These are phyloP conservation scores for Lycaon pictus DNA, from an alignment of 2,113 vertebrate genomes.

Conservation along the genomic window DNA sequence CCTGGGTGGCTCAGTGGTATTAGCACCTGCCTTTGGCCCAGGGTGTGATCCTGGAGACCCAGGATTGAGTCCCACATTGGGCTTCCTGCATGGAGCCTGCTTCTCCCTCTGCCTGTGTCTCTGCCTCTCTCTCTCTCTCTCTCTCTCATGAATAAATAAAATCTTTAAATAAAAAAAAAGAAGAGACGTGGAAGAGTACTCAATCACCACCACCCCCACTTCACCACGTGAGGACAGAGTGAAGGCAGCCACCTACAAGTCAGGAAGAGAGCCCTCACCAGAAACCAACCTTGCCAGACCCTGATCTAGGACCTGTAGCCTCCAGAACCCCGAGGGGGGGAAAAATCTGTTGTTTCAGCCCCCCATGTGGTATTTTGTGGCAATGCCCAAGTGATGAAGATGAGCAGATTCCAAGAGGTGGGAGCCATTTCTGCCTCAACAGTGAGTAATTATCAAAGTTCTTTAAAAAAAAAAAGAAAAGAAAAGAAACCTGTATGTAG, in stretches of 20 bases:
- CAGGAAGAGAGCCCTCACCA: not conserved
- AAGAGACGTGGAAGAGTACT: too few species aligned
- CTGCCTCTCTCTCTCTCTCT: too few species aligned
- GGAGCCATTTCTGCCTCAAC: not conserved
- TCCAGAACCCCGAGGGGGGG: not conserved
- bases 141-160: too few species aligned
- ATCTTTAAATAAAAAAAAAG: too few species aligned
- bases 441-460: not conserved
- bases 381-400: not conserved
- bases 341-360: not conserved
- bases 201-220: rapidly evolving
- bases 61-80: too few species aligned
- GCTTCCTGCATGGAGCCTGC: too few species aligned
- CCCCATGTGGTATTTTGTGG: not conserved
- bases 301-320: not conserved
- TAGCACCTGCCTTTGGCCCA: too few species aligned
- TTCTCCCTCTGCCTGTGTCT: too few species aligned
- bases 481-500: not conserved
- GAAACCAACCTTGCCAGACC: not conserved
- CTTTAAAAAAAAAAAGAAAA: not conserved
- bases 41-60: too few species aligned
- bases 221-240: not conserved
- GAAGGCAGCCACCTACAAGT: not conserved
- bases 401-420: not conserved
- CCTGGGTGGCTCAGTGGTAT: too few species aligned